Evolutionary conservation across 2,113 vertebrate species (phyloP), one percentile per base, ranked within the genome.

Genomic region (Xiphophorus hellerii): DNA sequence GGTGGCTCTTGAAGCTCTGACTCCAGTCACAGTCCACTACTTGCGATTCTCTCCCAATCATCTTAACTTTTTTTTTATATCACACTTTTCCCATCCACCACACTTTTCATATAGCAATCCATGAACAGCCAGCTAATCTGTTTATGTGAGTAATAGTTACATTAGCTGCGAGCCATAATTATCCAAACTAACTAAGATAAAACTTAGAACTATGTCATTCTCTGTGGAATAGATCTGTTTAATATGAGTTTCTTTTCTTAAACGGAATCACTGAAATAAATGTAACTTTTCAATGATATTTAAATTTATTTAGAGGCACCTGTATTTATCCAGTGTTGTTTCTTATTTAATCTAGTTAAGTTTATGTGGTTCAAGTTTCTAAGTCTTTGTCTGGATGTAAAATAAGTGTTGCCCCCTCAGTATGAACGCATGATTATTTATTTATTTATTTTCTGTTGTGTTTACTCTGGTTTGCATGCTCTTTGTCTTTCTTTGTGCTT

Each of bases 271-370:
- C 51, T 58, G 51, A 58, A n/a, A 10, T n/a, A 58, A 58, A 58
- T n/a, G 51, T 58, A 48, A 48, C 17, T 48, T 48, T 17, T 48
- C 44, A 48, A 48, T 10, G 0, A 10, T 3, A n/a, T 10, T 58
- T 25, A 9, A 58, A 58, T 58, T 25, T 25, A 58, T n/a, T 58
- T 58, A n/a, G 51, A 25, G 25, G 22, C 51, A n/a, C 25, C 22
- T 58, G 51, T n/a, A 3, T 58, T 74, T 42, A 70, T 25, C 63
- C 64, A 84, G 74, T 73, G 62, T 84, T 68, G 77, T 66, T 76
- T 79, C 39, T 87, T 14, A 69, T 87, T 90, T 86, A 68, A 77
- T 85, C 85, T 30, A 84, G 83, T 90, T 90, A 14, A 85, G 78
- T 81, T 61, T 71, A 63, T 86, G 72, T 65, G 58, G 12, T 84